Evolutionary conservation across 2,113 vertebrate genomes (phyloP).

Genomic region (Geococcyx californianus): DNA sequence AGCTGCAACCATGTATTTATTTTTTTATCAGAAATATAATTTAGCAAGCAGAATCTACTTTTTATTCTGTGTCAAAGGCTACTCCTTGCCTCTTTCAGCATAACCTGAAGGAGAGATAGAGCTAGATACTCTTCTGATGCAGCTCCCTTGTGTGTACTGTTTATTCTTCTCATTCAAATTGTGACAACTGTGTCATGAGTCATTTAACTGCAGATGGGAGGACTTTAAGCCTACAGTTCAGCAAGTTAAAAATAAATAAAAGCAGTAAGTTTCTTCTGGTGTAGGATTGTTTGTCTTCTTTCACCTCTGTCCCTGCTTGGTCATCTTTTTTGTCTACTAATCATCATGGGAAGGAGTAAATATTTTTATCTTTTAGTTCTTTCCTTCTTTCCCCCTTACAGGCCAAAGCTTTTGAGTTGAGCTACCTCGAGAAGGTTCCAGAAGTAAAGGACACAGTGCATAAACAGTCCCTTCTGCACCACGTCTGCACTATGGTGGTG

Average conservation of each 20-base stretch:
- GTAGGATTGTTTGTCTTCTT: neutral
- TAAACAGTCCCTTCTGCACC: slow-evolving; percentile 96
- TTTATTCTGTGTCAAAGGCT: neutral
- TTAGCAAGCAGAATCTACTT: neutral
- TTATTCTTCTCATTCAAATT: neutral
- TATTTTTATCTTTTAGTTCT: neutral
- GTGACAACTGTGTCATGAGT: neutral
- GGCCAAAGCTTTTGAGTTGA: slow-evolving; percentile 98
- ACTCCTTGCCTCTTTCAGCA: neutral
- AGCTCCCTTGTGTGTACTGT: neutral
- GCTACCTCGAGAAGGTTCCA: slow-evolving; percentile 98
- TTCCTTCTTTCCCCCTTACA: slow-evolving; percentile 14
- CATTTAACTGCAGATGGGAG: neutral
- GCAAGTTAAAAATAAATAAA: neutral
- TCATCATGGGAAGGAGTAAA: neutral
- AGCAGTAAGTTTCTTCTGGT: neutral
- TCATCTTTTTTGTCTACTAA: neutral
- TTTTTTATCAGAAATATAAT: neutral
- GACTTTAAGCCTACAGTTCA: neutral
- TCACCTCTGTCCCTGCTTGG: neutral
- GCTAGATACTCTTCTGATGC: neutral
- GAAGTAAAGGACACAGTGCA: slow-evolving; percentile 99
- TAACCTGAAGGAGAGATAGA: neutral
- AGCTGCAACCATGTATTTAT: neutral
- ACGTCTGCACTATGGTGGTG: slow-evolving; percentile 92